Percentiles rank a stretch among this genome's conserved stretches.
Conservation (phyloP, 2,888 invertebrate genomes). For the Lymantria dispar region DNA sequence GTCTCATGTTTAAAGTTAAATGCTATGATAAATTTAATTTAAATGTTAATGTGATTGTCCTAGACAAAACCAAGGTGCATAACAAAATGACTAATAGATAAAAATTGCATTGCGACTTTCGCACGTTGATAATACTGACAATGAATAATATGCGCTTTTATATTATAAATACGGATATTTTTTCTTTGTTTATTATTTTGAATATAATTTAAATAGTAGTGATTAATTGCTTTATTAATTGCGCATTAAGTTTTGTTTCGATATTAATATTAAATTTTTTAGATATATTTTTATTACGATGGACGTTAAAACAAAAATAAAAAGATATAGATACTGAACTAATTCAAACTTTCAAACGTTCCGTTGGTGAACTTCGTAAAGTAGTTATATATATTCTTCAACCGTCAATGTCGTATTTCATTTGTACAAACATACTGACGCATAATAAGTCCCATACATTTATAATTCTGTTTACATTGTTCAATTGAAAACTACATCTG, state of each 20-base stretch:
- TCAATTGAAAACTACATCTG: slow-evolving; percentile 27
- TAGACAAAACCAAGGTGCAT: slow-evolving; percentile 7
- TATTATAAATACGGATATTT: neutral
- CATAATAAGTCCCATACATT: slow-evolving; percentile 23
- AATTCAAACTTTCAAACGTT: slow-evolving; percentile 1
- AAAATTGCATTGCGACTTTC: neutral
- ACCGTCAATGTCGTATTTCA: slow-evolving; percentile 25
- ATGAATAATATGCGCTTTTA: neutral
- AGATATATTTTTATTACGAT: too few relatives aligned
- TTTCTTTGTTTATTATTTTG: neutral
- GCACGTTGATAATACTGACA: neutral
- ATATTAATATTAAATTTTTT: neutral
- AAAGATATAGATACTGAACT: neutral
- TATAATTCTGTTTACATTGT: slow-evolving; percentile 32
- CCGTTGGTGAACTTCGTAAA: slow-evolving; percentile 15
- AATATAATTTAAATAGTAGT: neutral
- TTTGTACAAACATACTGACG: slow-evolving; percentile 28
- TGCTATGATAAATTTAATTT: slow-evolving; percentile 12
- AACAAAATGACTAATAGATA: neutral
- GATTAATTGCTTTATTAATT: neutral
- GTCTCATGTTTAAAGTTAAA: neutral
- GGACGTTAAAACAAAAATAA: neutral
- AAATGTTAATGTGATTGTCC: slow-evolving; percentile 10
- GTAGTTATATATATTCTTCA: slow-evolving; percentile 2
- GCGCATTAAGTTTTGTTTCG: neutral